A percentile compares a stretch with the other conserved stretches of the same genome.
Conservation (phyloP, 1,140 invertebrate species). For the Rhagoletis pomonella region DNA sequence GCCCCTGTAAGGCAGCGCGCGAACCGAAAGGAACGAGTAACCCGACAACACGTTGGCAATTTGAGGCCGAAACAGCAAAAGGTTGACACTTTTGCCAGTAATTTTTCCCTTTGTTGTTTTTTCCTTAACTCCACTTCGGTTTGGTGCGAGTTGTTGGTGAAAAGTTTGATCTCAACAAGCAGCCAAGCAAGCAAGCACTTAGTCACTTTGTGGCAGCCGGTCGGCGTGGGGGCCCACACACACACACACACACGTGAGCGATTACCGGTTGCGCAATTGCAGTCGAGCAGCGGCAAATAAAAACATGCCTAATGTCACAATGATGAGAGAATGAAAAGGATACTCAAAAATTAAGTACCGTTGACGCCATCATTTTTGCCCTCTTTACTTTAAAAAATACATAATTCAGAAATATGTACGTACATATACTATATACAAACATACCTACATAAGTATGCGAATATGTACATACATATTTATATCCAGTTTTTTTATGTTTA, state of each 20-base stretch:
- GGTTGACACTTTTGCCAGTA: slow-evolving; percentile 22
- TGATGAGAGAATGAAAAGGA: slow-evolving; percentile 43
- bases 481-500: too few species aligned
- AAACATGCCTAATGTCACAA: slow-evolving; percentile 40
- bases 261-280: neutral
- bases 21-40: too few species aligned
- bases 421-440: too few species aligned
- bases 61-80: slow-evolving; percentile 12
- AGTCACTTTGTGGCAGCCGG: slow-evolving; percentile 12
- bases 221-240: neutral
- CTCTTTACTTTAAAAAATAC: neutral
- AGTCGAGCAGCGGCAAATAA: neutral
- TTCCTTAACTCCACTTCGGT: slow-evolving; percentile 15
- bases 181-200: slow-evolving; percentile 8
- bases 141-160: neutral
- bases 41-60: slow-evolving; percentile 23
- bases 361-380: slow-evolving; percentile 34
- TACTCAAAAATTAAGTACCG: slow-evolving; percentile 48
- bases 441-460: too few species aligned
- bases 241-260: neutral
- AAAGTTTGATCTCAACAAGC: slow-evolving; percentile 28
- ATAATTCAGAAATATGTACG: neutral
- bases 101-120: neutral
- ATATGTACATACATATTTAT: too few species aligned
- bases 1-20: neutral